Evolutionary conservation across 1,140 invertebrate species (phyloP).

Genomic region (Macrosteles quadrilineatus): DNA sequence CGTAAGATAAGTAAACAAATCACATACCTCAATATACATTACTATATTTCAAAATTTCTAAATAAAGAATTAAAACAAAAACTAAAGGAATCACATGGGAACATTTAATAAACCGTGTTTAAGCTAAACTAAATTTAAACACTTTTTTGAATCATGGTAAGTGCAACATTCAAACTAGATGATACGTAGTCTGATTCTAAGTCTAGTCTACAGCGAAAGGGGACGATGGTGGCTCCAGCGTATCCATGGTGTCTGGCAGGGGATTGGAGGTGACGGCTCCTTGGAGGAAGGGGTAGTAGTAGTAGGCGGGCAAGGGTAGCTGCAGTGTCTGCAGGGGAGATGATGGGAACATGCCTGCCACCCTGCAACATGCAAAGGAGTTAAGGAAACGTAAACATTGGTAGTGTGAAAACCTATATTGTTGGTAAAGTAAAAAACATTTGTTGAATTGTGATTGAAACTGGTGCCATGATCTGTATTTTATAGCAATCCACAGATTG

Average conservation of each 20-base stretch:
- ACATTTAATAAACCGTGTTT: too few species aligned
- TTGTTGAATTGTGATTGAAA: background rate
- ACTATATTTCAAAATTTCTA: too few species aligned
- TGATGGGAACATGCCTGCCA: background rate
- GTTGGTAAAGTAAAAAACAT: background rate
- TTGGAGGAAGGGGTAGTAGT: slow-evolving; percentile 41
- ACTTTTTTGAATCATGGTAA: too few species aligned
- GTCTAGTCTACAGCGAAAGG: background rate
- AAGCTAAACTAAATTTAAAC: too few species aligned
- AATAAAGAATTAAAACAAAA: too few species aligned
- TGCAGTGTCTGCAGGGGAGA: slow-evolving; percentile 24
- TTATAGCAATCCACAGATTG: background rate
- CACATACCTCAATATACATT: too few species aligned
- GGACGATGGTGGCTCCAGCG: background rate
- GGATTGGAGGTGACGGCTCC: slow-evolving; percentile 12
- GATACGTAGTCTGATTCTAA: too few species aligned
- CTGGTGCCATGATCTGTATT: background rate
- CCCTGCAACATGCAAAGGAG: background rate
- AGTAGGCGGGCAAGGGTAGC: slow-evolving; percentile 40
- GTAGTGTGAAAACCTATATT: background rate
- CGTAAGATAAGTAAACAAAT: too few species aligned
- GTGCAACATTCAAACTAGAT: too few species aligned
- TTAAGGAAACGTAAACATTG: background rate
- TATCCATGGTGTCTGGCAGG: background rate
- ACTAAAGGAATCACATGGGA: too few species aligned